Conservation (phyloP, 2,888 invertebrate species). For the Lithophane leautieri region DNA sequence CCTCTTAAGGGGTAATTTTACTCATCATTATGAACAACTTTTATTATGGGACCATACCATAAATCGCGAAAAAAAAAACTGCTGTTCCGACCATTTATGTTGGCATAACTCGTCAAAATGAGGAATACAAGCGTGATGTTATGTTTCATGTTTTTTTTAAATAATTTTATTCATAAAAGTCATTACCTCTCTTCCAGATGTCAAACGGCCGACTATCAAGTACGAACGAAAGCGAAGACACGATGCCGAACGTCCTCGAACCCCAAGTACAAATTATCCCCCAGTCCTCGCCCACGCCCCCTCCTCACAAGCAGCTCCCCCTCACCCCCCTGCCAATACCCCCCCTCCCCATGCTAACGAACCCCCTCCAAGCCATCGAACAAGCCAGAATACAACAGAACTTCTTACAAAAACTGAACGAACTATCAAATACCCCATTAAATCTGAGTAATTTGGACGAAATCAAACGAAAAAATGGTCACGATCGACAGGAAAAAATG, state of each 20-base stretch:
- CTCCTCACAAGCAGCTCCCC: slow-evolving; percentile 71
- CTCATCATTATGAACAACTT: too few species aligned
- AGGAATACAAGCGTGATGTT: too few species aligned
- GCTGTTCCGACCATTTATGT: too few species aligned
- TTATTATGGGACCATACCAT: too few species aligned
- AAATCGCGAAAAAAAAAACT: too few species aligned
- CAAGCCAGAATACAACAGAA: slow-evolving; percentile 86
- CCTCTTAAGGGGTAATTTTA: too few species aligned
- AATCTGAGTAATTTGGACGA: slow-evolving; percentile 87
- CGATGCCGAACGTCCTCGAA: slow-evolving; percentile 87
- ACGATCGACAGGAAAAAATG: slow-evolving; percentile 72
- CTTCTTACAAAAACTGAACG: slow-evolving; percentile 84
- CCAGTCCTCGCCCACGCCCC: slow-evolving; percentile 83
- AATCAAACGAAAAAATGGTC: slow-evolving; percentile 73
- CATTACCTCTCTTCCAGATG: slow-evolving; percentile 77
- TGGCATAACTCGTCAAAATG: too few species aligned
- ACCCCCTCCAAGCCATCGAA: slow-evolving; percentile 84
- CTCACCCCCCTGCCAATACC: slow-evolving; percentile 69
- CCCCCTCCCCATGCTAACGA: slow-evolving; percentile 75
- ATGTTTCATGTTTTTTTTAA: not conserved
- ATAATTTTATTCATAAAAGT: not conserved
- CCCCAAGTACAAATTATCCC: slow-evolving; percentile 87
- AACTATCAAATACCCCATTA: slow-evolving; percentile 85
- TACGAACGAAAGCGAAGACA: slow-evolving; percentile 89
- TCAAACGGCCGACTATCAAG: slow-evolving; percentile 88